Evolutionary conservation across 2,888 invertebrate species (phyloP).

Genomic region (Erebia ligea): DNA sequence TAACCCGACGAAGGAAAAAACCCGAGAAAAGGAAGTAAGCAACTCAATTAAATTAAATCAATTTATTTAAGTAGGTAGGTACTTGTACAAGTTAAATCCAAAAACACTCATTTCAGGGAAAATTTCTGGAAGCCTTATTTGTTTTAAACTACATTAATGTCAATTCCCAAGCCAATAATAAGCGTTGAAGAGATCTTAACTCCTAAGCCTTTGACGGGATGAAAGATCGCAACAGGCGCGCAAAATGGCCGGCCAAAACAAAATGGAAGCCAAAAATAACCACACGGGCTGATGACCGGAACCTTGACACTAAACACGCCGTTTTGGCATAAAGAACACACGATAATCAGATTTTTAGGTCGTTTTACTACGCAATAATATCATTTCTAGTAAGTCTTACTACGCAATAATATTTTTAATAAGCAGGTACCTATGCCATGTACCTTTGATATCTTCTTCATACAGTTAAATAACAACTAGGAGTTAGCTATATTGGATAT

Average conservation of each 20-base stretch:
- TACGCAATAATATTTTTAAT: background rate
- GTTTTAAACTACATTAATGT: constrained; percentile 5
- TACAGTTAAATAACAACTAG: background rate
- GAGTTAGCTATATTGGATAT: too few species aligned
- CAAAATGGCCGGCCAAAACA: constrained; percentile 54
- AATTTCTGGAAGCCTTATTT: background rate
- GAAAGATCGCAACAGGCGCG: constrained; percentile 22
- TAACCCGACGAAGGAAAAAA: too few species aligned
- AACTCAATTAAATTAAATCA: background rate
- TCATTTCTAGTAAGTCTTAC: background rate
- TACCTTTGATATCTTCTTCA: background rate
- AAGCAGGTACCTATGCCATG: too few species aligned
- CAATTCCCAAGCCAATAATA: constrained; percentile 3
- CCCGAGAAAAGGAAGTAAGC: background rate
- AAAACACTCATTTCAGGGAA: background rate
- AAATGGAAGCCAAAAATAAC: constrained; percentile 56
- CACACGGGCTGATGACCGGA: constrained; percentile 49
- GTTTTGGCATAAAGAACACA: constrained; percentile 21
- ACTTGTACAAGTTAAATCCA: background rate
- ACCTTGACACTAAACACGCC: constrained; percentile 47
- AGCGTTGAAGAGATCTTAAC: constrained; percentile 11
- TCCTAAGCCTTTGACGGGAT: constrained; percentile 13
- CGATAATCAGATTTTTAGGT: constrained; percentile 30
- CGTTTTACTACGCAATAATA: constrained; percentile 27
- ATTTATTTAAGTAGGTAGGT: background rate